Conservation (phyloP, 2,888 invertebrate species). For the Trichopria drosophilae region DNA sequence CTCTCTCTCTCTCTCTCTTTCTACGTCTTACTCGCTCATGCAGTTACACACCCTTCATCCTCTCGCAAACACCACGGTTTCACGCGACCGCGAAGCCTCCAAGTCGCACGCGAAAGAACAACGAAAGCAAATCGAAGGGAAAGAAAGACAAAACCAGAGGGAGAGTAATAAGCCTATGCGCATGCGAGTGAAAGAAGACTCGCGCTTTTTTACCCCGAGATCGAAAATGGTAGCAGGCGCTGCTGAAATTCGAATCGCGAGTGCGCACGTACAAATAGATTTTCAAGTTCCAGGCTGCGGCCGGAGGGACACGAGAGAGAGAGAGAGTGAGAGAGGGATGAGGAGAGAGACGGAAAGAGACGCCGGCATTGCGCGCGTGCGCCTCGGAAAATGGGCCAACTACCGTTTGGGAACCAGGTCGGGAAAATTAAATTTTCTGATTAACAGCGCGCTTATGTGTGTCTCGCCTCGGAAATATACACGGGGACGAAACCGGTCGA, state of each 20-base stretch:
- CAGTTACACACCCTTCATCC: conserved; percentile 21
- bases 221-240: too few species aligned
- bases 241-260: too few species aligned
- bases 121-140: too few species aligned
- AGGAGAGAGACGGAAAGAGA: neutral
- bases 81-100: too few species aligned
- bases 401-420: conserved; percentile 54
- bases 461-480: conserved; percentile 28
- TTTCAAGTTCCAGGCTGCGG: too few species aligned
- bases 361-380: conserved; percentile 17
- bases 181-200: conserved; percentile 4
- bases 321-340: conserved; percentile 1
- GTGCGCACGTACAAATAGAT: too few species aligned
- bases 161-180: conserved; percentile 29
- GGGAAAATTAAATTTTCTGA: conserved; percentile 57
- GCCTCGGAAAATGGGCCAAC: conserved; percentile 52
- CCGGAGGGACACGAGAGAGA: neutral
- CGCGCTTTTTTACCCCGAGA: too few species aligned
- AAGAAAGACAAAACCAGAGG: conserved; percentile 12
- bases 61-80: conserved; percentile 23
- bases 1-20: conserved; percentile 1
- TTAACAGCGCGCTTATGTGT: conserved; percentile 47
- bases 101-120: too few species aligned
- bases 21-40: neutral
- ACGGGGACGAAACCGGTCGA: conserved; percentile 20